phyloP scores from a whole-genome alignment of 2,113 vertebrate species.

The Actenoides lindsayi region DNA sequence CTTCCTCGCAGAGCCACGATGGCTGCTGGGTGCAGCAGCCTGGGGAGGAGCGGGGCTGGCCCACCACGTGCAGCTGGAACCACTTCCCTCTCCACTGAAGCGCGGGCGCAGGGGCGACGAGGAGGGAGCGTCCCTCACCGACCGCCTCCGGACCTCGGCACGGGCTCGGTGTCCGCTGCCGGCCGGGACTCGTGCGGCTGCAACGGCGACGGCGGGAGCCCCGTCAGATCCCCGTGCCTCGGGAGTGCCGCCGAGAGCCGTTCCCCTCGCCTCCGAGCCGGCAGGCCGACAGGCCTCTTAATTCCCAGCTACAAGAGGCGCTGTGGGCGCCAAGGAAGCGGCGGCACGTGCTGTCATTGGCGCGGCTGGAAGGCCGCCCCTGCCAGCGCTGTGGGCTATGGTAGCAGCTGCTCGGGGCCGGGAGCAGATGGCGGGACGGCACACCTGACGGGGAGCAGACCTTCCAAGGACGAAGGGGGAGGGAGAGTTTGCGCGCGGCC shows the following conservation, averaged over 20 bases:
- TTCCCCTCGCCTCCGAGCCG: neutral
- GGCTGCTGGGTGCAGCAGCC: neutral
- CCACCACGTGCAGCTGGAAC: neutral
- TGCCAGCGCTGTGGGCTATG: constrained; percentile 71
- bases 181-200: neutral
- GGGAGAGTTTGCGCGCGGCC: neutral
- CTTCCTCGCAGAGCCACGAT: neutral
- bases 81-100: neutral
- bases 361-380: constrained; percentile 67
- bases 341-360: constrained; percentile 72
- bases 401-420: constrained; percentile 68
- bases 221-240: neutral
- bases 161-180: accelerated
- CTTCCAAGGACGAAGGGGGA: constrained; percentile 74
- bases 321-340: constrained; percentile 73
- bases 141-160: neutral
- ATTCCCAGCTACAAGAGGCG: constrained; percentile 68
- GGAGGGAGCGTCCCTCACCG: neutral
- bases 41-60: neutral
- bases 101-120: neutral
- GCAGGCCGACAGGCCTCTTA: constrained; percentile 68
- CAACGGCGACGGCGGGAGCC: accelerated
- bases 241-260: neutral
- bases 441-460: constrained; percentile 76
- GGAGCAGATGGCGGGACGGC: constrained; percentile 77